Evolutionary conservation across 2,888 invertebrate species (phyloP).

Genomic region (Chalcis sispes): DNA sequence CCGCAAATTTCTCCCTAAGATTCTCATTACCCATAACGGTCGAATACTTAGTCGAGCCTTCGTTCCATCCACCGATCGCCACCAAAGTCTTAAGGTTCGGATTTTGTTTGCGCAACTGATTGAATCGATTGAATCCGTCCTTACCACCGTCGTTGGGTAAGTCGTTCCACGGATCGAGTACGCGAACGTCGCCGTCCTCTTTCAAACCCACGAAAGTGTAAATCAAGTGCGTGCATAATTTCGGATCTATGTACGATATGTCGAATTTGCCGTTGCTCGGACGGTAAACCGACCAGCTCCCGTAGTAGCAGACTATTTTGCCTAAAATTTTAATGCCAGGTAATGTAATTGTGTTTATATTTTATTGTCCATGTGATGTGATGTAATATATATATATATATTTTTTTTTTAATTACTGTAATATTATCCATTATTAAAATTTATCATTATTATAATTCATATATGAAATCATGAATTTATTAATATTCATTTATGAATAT

Average conservation of each 20-base stretch:
- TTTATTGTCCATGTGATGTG: no score
- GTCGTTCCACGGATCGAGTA: conserved; percentile 5
- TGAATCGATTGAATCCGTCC: conserved; percentile 57
- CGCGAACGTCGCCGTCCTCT: conserved; percentile 71
- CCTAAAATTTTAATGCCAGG: no score
- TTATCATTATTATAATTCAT: no score
- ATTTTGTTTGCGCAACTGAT: conserved; percentile 77
- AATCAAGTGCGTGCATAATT: conserved; percentile 85
- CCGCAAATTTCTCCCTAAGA: conserved; percentile 78
- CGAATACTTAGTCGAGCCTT: conserved; percentile 81
- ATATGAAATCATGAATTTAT: no score
- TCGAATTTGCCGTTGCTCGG: conserved; percentile 81
- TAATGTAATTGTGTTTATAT: neutral
- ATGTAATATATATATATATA: no score
- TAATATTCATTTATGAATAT: no score
- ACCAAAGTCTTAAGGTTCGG: conserved; percentile 79
- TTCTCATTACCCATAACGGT: conserved; percentile 58
- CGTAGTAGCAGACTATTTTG: conserved; percentile 85
- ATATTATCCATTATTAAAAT: no score
- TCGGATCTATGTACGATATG: conserved; percentile 81
- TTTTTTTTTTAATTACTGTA: no score
- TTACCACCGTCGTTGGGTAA: neutral
- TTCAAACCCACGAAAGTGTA: conserved; percentile 85
- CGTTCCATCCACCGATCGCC: conserved; percentile 84
- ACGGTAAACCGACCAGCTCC: conserved; percentile 86